Conservation (phyloP, 2,888 invertebrate genomes). For the Meghimatium bilineatum region DNA sequence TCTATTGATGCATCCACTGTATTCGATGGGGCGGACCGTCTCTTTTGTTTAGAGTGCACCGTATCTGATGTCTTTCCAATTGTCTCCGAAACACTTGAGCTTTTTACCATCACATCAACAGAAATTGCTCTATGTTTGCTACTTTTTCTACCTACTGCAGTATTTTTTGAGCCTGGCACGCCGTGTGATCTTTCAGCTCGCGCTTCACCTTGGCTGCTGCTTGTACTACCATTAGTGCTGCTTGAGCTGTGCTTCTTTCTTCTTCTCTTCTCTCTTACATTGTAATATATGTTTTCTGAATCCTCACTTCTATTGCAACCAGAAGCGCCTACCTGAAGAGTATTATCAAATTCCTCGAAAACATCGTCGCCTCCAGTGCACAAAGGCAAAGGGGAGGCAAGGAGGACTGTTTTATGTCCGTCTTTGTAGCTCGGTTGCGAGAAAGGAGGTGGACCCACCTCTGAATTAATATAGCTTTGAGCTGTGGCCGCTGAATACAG, state of each 20-base stretch:
- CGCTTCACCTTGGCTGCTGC: neutral
- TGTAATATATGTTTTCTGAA: conserved; percentile 24
- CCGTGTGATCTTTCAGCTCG: neutral
- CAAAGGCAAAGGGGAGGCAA: neutral
- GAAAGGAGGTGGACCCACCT: neutral
- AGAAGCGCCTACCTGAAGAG: neutral
- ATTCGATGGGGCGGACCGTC: conserved; percentile 23
- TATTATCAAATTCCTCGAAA: neutral
- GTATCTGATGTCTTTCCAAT: conserved; percentile 15
- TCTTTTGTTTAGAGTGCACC: conserved; percentile 1
- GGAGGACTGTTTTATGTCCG: neutral
- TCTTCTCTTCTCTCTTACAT: conserved; percentile 39
- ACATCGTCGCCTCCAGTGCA: neutral
- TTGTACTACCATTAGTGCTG: neutral
- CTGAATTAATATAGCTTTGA: conserved; percentile 7
- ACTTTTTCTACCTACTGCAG: neutral
- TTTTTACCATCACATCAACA: conserved; percentile 37
- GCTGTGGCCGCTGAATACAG: conserved; percentile 39
- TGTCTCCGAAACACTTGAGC: conserved; percentile 34
- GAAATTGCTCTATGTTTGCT: neutral
- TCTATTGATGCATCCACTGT: neutral
- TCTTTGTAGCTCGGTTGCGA: neutral
- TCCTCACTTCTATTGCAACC: neutral
- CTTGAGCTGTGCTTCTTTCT: conserved; percentile 24
- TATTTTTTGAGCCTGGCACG: neutral